Percentiles rank a stretch among this genome's conserved stretches.
Conservation (phyloP, 2,113 vertebrate genomes). For the Nyctibius bracteatus region DNA sequence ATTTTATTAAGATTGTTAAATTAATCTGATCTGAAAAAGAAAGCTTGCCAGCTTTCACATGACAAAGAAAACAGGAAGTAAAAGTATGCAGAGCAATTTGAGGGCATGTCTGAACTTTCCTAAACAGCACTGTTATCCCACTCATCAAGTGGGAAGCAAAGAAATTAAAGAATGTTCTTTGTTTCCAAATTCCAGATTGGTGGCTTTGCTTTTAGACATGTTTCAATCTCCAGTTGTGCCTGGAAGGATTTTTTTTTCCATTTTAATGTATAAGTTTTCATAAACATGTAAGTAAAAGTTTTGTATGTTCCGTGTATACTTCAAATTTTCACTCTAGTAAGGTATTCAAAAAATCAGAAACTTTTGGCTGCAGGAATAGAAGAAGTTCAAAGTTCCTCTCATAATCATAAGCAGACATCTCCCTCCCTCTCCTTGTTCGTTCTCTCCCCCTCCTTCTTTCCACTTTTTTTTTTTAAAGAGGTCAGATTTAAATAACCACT, state of each 20-base stretch:
- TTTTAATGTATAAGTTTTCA: slow-evolving; percentile 44
- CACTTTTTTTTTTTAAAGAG: neutral
- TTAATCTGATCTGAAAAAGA: slow-evolving; percentile 59
- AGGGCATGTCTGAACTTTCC: slow-evolving; percentile 66
- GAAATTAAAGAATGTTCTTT: slow-evolving; percentile 62
- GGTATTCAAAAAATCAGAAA: slow-evolving; percentile 60
- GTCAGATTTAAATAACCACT: slow-evolving; percentile 28
- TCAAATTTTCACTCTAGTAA: slow-evolving; percentile 54
- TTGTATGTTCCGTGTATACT: neutral
- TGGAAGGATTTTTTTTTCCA: slow-evolving; percentile 46
- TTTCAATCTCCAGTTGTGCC: slow-evolving; percentile 62
- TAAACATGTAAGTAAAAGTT: slow-evolving; percentile 10
- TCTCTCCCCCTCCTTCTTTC: neutral
- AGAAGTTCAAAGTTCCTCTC: slow-evolving; percentile 71
- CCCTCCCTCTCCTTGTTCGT: neutral
- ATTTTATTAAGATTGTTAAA: slow-evolving; percentile 59
- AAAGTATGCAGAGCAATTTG: slow-evolving; percentile 38
- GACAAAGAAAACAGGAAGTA: slow-evolving; percentile 59
- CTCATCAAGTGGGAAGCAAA: slow-evolving; percentile 46
- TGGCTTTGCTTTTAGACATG: slow-evolving; percentile 34
- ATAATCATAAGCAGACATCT: slow-evolving; percentile 77
- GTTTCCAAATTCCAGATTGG: slow-evolving; percentile 65
- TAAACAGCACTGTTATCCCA: slow-evolving; percentile 10
- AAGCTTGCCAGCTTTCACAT: slow-evolving; percentile 59
- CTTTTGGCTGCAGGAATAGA: slow-evolving; percentile 62